These are phyloP conservation scores for Ahaetulla prasina DNA, from an alignment of 2,113 vertebrate genomes.

Conservation along the genomic window DNA sequence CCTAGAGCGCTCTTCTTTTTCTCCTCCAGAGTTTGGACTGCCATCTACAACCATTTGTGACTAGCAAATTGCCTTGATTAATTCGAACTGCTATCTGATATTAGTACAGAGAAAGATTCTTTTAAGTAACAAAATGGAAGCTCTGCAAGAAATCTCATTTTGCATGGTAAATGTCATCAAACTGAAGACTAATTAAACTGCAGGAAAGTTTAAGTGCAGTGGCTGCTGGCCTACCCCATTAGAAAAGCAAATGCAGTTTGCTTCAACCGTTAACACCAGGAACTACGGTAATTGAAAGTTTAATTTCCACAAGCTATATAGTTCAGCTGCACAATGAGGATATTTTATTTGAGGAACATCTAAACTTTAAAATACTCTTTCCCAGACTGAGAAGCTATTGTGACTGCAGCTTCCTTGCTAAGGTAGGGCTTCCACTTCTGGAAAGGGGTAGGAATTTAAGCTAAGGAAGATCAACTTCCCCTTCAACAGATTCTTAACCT, in stretches of 20 bases:
- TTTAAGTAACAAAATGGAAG: constrained; percentile 1
- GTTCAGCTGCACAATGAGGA: background rate
- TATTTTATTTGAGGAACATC: background rate
- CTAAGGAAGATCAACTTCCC: background rate
- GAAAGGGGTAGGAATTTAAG: background rate
- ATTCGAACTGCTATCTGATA: background rate
- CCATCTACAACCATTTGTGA: background rate
- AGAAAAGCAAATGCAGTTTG: background rate
- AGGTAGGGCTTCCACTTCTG: background rate
- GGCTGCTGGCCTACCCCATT: background rate
- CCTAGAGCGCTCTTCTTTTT: too few relatives aligned
- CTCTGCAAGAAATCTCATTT: constrained; percentile 1
- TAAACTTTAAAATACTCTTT: background rate
- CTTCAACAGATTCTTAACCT: background rate
- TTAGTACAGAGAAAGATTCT: background rate
- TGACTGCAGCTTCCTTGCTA: background rate
- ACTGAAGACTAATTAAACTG: background rate
- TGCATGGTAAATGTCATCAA: background rate
- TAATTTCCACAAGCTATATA: background rate
- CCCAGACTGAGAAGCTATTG: background rate
- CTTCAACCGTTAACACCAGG: background rate
- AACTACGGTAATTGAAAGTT: background rate
- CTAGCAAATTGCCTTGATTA: constrained; percentile 9
- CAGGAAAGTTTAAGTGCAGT: background rate
- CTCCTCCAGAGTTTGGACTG: background rate